Evolutionary conservation across 2,888 invertebrate genomes (phyloP), one percentile per base, ranked within the genome.

Genomic region (Mythimna vitellina): DNA sequence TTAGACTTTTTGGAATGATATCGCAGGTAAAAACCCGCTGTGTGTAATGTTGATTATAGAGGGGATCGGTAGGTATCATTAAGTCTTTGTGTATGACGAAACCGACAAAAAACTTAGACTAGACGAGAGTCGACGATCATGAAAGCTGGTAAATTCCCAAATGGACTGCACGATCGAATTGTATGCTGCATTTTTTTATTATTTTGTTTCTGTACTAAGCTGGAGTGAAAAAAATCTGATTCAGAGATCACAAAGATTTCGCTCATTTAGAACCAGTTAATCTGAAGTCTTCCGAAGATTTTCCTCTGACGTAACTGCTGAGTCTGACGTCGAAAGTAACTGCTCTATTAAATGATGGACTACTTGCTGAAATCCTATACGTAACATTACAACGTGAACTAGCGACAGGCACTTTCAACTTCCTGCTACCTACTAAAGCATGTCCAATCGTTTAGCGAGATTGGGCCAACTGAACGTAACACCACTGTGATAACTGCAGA

Each of bases 361-460:
- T 32, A 61, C 60, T 49, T 42, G 57, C 29, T 76, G 63, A 61
- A 79, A 66, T 38, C 22, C 51, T 57, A 73, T 64, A 73, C 22
- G 49, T 54, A 54, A 66, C 60, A 71, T 32, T 32, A 66, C 35
- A 56, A 58, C 61, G 69, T 56, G 56, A 66, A 81, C 69, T 56
- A 56, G 51, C 17, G 53, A 64, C 68, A 49, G 53, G 32, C 77
- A 25, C 64, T 49, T 60, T 69, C 71, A 82, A 72, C 70, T 81
- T 83, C 86, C 85, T 84, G 68, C 60, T 81, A 10, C 35, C 62
- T 81, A 10, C 35, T 53, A 62, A 62, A 49, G 72, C 81, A 75
- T 82, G 86, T 75, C 73, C 49, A 72, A 84, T 77, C 86, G 53
- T 83, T 86, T 86, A 86, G 82, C 86, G 65, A 70, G 80, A 81